These are phyloP conservation scores for Motacilla tschutschensis DNA, from an alignment of 2,113 vertebrate species.

Conservation along the genomic window DNA sequence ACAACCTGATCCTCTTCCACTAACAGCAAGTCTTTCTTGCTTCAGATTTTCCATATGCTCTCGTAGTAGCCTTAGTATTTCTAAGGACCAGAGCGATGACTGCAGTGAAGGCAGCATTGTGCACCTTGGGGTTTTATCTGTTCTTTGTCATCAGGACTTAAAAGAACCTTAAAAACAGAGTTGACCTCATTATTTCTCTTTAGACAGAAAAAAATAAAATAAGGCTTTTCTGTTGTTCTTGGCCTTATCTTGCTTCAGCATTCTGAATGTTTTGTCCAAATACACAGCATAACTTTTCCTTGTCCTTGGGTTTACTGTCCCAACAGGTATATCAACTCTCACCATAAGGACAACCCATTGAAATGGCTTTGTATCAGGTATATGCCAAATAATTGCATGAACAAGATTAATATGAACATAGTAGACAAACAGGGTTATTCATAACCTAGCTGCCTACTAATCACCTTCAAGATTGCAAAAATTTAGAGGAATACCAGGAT, in stretches of 20 bases:
- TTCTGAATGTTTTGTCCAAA: not conserved
- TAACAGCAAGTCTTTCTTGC: not conserved
- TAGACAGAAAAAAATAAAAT: not conserved
- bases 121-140: not conserved
- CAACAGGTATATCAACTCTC: not conserved
- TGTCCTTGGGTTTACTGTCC: not conserved
- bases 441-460: not conserved
- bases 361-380: not conserved
- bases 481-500: not conserved
- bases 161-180: not conserved
- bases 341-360: not conserved
- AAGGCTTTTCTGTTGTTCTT: not conserved
- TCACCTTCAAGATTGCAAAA: not conserved
- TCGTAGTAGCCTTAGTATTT: not conserved
- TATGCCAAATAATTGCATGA: not conserved
- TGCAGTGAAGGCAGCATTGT: accelerated
- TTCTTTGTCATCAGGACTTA: not conserved
- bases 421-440: not conserved
- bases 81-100: accelerated
- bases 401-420: not conserved
- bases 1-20: not conserved
- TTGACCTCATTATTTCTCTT: not conserved
- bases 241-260: not conserved
- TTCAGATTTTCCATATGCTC: not conserved
- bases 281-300: not conserved